Conservation (phyloP, 2,113 vertebrate species). For the Leuciscus idus region DNA sequence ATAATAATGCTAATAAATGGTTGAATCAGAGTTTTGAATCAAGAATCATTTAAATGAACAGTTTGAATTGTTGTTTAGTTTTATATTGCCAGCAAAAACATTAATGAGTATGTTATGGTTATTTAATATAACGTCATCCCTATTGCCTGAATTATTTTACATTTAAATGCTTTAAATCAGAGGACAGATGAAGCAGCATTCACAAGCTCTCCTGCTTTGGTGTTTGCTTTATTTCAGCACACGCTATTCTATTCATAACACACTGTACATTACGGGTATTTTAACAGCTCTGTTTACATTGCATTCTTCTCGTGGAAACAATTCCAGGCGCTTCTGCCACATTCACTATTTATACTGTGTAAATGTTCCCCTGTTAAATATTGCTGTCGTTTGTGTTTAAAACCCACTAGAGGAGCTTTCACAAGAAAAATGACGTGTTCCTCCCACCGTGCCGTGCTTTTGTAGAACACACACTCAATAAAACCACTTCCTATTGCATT, state of each 20-base stretch:
- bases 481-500: conserved; percentile 62
- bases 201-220: background rate
- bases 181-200: too few relatives aligned
- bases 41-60: too few relatives aligned
- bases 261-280: conserved; percentile 55
- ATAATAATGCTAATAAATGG: too few relatives aligned
- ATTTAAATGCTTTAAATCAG: background rate
- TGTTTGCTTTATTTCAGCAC: background rate
- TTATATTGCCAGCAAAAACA: background rate
- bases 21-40: too few relatives aligned
- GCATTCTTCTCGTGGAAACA: conserved; percentile 62
- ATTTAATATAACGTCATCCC: background rate
- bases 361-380: conserved; percentile 59
- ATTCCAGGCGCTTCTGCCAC: background rate
- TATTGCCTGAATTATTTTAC: background rate
- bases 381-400: conserved; percentile 36
- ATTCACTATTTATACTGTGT: conserved; percentile 53
- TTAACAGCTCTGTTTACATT: conserved; percentile 62
- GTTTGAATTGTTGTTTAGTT: too few relatives aligned
- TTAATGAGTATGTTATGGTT: background rate
- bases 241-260: conserved; percentile 2
- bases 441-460: conserved; percentile 55
- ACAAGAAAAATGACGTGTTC: conserved; percentile 40
- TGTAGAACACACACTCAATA: conserved; percentile 48
- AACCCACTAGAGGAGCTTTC: conserved; percentile 6